These are phyloP conservation scores for Acronicta leporina DNA, from an alignment of 2,888 invertebrate genomes.

Conservation along the genomic window DNA sequence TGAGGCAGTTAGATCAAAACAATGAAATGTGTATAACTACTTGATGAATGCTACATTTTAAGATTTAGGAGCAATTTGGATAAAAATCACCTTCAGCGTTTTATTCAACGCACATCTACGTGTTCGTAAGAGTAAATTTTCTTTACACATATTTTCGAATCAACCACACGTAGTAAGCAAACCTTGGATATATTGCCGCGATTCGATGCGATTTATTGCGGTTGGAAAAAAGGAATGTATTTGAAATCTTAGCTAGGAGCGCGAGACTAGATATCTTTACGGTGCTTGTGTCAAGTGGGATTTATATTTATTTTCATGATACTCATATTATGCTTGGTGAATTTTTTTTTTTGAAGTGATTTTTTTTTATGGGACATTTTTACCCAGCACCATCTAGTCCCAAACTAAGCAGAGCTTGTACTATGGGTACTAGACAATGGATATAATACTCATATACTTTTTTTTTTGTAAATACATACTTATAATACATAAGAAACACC, in stretches of 20 bases:
- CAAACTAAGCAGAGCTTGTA: no score
- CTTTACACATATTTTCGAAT: slow-evolving; percentile 69
- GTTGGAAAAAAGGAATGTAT: slow-evolving; percentile 63
- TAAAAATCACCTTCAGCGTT: slow-evolving; percentile 15
- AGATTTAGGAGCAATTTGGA: slow-evolving; percentile 19
- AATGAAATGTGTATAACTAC: slow-evolving; percentile 34
- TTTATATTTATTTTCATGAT: slow-evolving; percentile 59
- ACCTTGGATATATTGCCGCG: slow-evolving; percentile 66
- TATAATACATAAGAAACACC: no score
- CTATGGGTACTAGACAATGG: no score
- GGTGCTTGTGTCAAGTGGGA: slow-evolving; percentile 51
- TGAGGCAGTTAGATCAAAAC: slow-evolving; percentile 22
- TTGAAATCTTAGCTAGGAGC: slow-evolving; percentile 59
- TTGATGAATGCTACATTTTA: slow-evolving; percentile 27
- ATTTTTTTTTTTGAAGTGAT: no score
- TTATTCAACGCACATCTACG: slow-evolving; percentile 44
- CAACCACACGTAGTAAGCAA: slow-evolving; percentile 69
- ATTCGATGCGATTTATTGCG: slow-evolving; percentile 67
- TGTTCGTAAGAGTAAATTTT: slow-evolving; percentile 57
- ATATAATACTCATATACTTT: no score
- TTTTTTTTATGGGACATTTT: no score
- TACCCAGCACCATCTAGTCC: no score
- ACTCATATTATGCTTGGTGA: no score
- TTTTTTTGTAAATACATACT: no score
- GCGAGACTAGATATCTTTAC: slow-evolving; percentile 59